Percentiles rank a stretch among this genome's conserved stretches.
These are phyloP conservation scores for Sturmia bella DNA, from an alignment of 2,888 invertebrate species.

Conservation along the genomic window DNA sequence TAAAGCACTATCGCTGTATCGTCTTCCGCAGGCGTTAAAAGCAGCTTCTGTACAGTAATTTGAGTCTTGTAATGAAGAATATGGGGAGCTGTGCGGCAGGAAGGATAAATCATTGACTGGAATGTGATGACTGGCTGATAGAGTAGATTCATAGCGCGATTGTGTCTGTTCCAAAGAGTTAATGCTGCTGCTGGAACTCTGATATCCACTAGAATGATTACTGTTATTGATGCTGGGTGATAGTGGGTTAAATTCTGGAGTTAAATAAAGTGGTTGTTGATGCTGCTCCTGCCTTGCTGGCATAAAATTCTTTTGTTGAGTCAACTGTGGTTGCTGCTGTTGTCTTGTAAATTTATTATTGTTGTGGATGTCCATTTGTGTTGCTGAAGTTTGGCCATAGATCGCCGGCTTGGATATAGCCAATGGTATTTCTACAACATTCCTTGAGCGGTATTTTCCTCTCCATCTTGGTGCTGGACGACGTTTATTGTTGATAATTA, in stretches of 20 bases:
- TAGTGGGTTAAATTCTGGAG: constrained; percentile 70
- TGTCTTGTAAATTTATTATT: too few relatives aligned
- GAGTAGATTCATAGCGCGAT: constrained; percentile 76
- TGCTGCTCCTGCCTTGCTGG: too few relatives aligned
- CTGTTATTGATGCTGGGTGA: constrained; percentile 79
- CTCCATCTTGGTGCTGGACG: too few relatives aligned
- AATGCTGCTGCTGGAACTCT: constrained; percentile 82
- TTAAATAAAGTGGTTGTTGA: too few relatives aligned
- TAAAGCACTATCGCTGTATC: constrained; percentile 79
- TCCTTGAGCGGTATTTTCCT: too few relatives aligned
- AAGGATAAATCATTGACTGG: constrained; percentile 40
- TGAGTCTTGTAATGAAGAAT: constrained; percentile 80
- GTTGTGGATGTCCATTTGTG: too few relatives aligned
- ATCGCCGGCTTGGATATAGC: too few relatives aligned
- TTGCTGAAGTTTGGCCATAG: too few relatives aligned
- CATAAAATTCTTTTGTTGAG: constrained; percentile 74
- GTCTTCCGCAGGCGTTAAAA: constrained; percentile 76
- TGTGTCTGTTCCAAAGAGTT: constrained; percentile 81
- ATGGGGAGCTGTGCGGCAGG: constrained; percentile 59
- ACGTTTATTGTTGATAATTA: too few relatives aligned
- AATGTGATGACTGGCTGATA: constrained; percentile 68
- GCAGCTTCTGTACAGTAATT: constrained; percentile 78
- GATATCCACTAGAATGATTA: constrained; percentile 81
- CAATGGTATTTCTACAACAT: too few relatives aligned
- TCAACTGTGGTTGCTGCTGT: constrained; percentile 57